Evolutionary conservation across 2,888 invertebrate species (phyloP), one percentile per base, ranked within the genome.

Genomic region (Oscheius sp.): DNA sequence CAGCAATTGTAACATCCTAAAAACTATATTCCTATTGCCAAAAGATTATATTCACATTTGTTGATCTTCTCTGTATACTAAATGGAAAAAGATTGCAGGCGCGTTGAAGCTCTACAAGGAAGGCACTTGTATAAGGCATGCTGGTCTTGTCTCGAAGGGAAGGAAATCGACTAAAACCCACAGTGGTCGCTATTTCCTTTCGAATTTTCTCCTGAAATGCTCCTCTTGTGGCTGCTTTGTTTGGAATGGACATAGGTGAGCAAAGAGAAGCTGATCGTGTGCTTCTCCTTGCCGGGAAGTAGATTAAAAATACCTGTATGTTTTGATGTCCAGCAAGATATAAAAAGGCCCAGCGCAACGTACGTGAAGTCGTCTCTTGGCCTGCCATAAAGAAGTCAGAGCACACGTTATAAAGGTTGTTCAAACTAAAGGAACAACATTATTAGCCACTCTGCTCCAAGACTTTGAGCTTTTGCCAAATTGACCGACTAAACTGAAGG

Each of bases 291-390:
- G n/a, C n/a, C n/a, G n/a, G n/a, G n/a, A n/a, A n/a, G n/a, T n/a
- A n/a, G n/a, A n/a, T 55, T 55, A 5, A 37, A 58, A 23, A 10
- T 39, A 34, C 74, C 64, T 80, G 80, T 3, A 79, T 63, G 12
- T 81, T 65, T 1, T 70, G 75, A 31, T 76, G 57, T 48, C 73
- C 74, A 45, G 75, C 69, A 57, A 79, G 58, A 45, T 76, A 78
- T 0, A 74, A 69, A 1, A 79, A 8, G 23, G 70, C 63, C 80
- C 79, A 79, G 17, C 76, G 68, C 1, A 81, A 64, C 1, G 78
- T 67, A 1, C 68, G 75, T 1, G 55, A 55, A 17, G 66, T 66
- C 3, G 65, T 65, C 29, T 65, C 65, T 52, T 48, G 46, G 17
- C 65, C 65, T 29, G 65, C 65, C 37, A 66, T 45, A 27, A 55